Evolutionary conservation across 2,797 vertebrate species (phyloP), one percentile per base, ranked within the genome.

Genomic region (Poeciliopsis infans): DNA sequence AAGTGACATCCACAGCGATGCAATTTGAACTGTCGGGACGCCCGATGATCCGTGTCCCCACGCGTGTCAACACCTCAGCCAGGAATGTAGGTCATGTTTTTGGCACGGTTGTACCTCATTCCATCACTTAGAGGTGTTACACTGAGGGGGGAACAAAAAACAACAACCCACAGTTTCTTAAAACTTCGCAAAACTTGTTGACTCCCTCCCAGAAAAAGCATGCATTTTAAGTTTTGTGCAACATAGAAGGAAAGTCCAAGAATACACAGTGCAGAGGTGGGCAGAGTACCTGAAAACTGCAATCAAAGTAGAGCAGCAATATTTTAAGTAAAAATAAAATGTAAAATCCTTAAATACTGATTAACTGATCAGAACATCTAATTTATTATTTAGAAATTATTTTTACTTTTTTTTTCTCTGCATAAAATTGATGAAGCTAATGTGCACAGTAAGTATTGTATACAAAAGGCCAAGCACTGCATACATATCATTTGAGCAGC

Each of bases 41-140:
- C 87, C 83, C 80, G 82, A 84, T 87, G 83, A 91, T 87, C 82
- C 79, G 76, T 86, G 91, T 94, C 91, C 84, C 86, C 79, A 83
- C 83, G 84, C 87, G 85, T 94, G 91, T 95, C 93, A 94, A 92
- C 92, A 94, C 93, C 89, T 92, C 92, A 82, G 85, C 84, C 84
- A 87, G 91, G 91, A 94, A 95, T 95, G 91, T 93, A 91, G 93
- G 94, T 92, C 94, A 93, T 91, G 88, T 89, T 92, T 90, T 92
- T 91, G 88, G 91, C 93, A 88, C 83, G 87, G 74, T 74, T 89
- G 74, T 86, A 88, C 88, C 84, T 92, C 88, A 88, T 93, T 90
- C 89, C 86, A 87, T 91, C 87, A 86, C 88, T 90, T 77, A 66
- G 61, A 85, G 80, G 47, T 75, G 75, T 82, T 86, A 82, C 46